Conservation (phyloP, 2,113 vertebrate species). For the Abramis brama region DNA sequence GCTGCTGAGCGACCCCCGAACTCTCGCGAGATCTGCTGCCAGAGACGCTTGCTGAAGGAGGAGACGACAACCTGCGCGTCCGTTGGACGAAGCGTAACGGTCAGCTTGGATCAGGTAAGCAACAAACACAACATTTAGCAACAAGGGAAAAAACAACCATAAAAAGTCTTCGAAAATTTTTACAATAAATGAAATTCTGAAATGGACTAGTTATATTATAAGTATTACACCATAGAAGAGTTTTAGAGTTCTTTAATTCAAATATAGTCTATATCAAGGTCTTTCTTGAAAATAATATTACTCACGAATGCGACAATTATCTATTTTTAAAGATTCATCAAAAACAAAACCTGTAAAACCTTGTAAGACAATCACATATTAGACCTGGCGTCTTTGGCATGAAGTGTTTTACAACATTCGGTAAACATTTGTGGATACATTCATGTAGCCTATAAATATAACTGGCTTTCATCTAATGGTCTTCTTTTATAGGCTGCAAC, state of each 20-base stretch:
- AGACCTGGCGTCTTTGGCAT: too few species aligned
- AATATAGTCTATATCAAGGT: not conserved
- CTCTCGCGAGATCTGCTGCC: conserved; percentile 86
- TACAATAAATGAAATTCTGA: not conserved
- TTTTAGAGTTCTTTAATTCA: not conserved
- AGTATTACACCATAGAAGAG: not conserved
- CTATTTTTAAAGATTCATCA: not conserved
- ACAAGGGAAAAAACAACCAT: not conserved
- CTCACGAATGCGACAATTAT: not conserved
- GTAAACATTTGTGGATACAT: not conserved
- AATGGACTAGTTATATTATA: not conserved
- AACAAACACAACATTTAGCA: not conserved
- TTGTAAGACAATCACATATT: too few species aligned
- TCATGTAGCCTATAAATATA: not conserved
- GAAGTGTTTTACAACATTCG: not conserved
- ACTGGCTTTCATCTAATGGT: not conserved
- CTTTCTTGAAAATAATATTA: not conserved
- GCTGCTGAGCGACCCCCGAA: conserved; percentile 74
- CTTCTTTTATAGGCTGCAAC: not conserved
- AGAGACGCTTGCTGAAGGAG: not conserved
- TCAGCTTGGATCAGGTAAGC: not conserved
- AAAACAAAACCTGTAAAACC: not conserved
- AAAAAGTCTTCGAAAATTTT: not conserved
- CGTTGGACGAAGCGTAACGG: not conserved
- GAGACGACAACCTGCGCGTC: not conserved